Evolutionary conservation across 2,797 vertebrate genomes (phyloP).

Genomic region (Pangasius mekongensis): DNA sequence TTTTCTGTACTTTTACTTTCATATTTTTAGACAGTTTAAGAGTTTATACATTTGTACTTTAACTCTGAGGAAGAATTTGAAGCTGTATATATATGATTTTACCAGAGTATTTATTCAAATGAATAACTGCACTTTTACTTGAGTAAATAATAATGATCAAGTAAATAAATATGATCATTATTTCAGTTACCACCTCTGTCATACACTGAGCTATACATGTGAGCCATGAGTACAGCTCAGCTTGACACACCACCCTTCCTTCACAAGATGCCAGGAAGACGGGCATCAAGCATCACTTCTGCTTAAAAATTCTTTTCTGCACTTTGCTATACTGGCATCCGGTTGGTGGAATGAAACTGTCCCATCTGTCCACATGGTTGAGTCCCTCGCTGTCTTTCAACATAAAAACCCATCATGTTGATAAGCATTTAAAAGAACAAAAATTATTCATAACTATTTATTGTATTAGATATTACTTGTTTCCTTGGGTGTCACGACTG

Average conservation of each 20-base stretch:
- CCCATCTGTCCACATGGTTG: not conserved
- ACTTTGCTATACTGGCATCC: not conserved
- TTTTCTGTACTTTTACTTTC: constrained; percentile 10
- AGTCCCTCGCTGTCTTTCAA: not conserved
- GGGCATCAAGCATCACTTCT: not conserved
- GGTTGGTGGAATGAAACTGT: not conserved
- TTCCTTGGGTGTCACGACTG: not conserved
- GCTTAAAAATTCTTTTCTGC: not conserved
- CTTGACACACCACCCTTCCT: not conserved
- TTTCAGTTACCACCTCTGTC: not conserved
- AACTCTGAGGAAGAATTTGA: not conserved
- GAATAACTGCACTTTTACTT: not conserved
- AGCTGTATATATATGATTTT: not conserved
- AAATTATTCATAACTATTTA: not conserved
- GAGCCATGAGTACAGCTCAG: not conserved
- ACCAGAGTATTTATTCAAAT: not conserved
- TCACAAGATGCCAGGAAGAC: not conserved
- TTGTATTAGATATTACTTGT: not conserved
- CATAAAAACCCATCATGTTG: not conserved
- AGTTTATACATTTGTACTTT: not conserved
- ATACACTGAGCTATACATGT: not conserved
- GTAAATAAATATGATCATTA: not conserved
- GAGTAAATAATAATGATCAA: not conserved
- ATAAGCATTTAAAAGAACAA: not conserved
- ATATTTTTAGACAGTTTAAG: not conserved